A percentile compares a stretch with the other conserved stretches of the same genome.
Evolutionary conservation across 1,140 invertebrate genomes (phyloP).

Genomic region (Sitodiplosis mosellana): DNA sequence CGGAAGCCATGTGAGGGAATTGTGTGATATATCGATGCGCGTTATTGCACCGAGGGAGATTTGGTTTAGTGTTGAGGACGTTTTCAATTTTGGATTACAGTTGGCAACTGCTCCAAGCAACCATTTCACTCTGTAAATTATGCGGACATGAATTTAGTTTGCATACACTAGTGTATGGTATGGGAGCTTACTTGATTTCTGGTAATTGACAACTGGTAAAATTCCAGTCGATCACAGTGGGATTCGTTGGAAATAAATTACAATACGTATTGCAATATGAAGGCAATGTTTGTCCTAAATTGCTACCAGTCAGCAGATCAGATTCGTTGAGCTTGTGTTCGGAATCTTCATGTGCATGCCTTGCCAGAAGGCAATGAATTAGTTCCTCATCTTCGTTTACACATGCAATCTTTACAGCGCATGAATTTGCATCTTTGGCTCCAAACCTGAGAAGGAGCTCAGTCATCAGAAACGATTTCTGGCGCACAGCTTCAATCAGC

Average conservation of each 20-base stretch:
- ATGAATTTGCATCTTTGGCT: slow-evolving; percentile 73
- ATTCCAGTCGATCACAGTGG: slow-evolving; percentile 93
- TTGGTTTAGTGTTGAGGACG: slow-evolving; percentile 46
- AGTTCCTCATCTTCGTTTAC: slow-evolving; percentile 17
- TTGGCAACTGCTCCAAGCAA: slow-evolving; percentile 63
- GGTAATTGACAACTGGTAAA: slow-evolving; percentile 51
- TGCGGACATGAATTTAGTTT: neutral
- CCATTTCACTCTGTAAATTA: slow-evolving; percentile 47
- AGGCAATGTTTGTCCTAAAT: slow-evolving; percentile 34
- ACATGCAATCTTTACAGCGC: slow-evolving; percentile 39
- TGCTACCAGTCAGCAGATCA: slow-evolving; percentile 38
- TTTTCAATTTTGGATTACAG: slow-evolving; percentile 64
- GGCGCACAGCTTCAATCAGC: slow-evolving; percentile 53
- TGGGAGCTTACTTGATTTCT: slow-evolving; percentile 30
- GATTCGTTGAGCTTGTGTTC: slow-evolving; percentile 80
- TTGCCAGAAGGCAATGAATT: slow-evolving; percentile 15
- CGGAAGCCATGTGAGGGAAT: slow-evolving; percentile 66
- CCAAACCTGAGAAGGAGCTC: slow-evolving; percentile 48
- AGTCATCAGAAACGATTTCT: slow-evolving; percentile 40
- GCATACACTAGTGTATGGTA: neutral
- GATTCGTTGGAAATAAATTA: slow-evolving; percentile 62
- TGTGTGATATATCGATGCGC: slow-evolving; percentile 82
- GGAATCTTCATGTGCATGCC: slow-evolving; percentile 55
- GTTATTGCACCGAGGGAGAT: slow-evolving; percentile 78
- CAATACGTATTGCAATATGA: slow-evolving; percentile 49